These are phyloP conservation scores for Lasioglossum pauxillum DNA, from an alignment of 2,888 invertebrate species.

Conservation along the genomic window DNA sequence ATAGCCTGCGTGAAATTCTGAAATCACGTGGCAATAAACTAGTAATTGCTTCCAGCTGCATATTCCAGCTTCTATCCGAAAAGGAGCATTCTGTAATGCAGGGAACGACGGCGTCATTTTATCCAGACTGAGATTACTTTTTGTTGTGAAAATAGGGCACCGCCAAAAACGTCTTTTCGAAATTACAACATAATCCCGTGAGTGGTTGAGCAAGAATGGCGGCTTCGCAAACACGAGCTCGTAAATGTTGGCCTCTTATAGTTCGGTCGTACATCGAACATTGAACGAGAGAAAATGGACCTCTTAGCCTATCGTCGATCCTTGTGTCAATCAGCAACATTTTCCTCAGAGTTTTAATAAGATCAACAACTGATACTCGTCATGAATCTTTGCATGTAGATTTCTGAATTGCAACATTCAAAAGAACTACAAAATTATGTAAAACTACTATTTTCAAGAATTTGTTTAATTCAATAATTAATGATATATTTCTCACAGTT, in stretches of 20 bases:
- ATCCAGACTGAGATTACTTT: slow-evolving; percentile 58
- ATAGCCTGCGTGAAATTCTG: slow-evolving; percentile 50
- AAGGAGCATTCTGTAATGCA: slow-evolving; percentile 44
- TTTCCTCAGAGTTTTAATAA: neutral
- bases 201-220: slow-evolving; percentile 44
- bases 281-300: neutral
- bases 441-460: neutral
- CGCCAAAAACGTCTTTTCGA: slow-evolving; percentile 54
- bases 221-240: neutral
- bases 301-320: neutral
- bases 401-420: neutral
- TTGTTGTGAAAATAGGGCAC: slow-evolving; percentile 52
- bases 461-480: neutral
- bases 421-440: neutral
- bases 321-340: neutral
- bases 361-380: neutral
- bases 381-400: neutral
- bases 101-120: slow-evolving; percentile 44
- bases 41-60: slow-evolving; percentile 52
- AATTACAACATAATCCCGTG: slow-evolving; percentile 61
- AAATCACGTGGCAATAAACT: slow-evolving; percentile 64
- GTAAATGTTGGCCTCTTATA: neutral
- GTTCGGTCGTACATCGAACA: neutral
- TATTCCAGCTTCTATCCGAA: slow-evolving; percentile 25
- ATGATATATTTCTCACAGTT: neutral